Percentiles rank a stretch among this genome's conserved stretches.
phyloP scores from a whole-genome alignment of 2,113 vertebrate genomes.

The Dolichallabes microphthalmus region DNA sequence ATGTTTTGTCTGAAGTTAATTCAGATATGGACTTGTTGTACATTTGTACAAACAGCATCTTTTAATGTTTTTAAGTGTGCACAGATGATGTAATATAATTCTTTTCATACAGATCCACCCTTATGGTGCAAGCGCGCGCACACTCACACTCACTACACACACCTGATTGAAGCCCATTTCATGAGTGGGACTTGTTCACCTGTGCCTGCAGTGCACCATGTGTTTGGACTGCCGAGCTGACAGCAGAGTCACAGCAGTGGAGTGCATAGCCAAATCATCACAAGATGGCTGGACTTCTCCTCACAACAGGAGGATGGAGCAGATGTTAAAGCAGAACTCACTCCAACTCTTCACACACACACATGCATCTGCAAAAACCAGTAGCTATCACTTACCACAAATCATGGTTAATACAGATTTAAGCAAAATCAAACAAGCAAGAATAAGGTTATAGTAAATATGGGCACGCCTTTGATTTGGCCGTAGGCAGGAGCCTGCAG shows the following conservation, averaged over 20 bases:
- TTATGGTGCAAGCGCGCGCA: not conserved
- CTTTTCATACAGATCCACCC: not conserved
- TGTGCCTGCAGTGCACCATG: constrained; percentile 52
- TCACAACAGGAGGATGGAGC: constrained; percentile 35
- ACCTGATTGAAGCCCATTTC: constrained; percentile 40
- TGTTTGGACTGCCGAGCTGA: constrained; percentile 44
- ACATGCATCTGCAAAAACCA: not conserved
- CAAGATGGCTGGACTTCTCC: constrained; percentile 37
- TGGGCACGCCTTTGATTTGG: not conserved
- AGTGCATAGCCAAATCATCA: constrained; percentile 36
- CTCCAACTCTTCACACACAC: not conserved
- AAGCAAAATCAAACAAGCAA: not conserved
- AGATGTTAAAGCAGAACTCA: constrained; percentile 49
- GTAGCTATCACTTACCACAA: not conserved
- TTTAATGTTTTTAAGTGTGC: not conserved
- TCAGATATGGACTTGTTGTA: too few relatives aligned
- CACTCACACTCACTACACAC: constrained; percentile 46
- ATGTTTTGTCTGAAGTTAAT: too few relatives aligned
- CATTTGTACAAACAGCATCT: not conserved
- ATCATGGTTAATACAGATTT: not conserved
- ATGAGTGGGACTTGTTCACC: constrained; percentile 43
- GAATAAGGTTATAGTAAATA: not conserved
- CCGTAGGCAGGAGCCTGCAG: not conserved
- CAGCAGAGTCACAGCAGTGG: constrained; percentile 50
- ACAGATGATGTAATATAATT: not conserved